Evolutionary conservation across 2,888 invertebrate genomes (phyloP), one percentile per base, ranked within the genome.

Genomic region (Papilio protenor): DNA sequence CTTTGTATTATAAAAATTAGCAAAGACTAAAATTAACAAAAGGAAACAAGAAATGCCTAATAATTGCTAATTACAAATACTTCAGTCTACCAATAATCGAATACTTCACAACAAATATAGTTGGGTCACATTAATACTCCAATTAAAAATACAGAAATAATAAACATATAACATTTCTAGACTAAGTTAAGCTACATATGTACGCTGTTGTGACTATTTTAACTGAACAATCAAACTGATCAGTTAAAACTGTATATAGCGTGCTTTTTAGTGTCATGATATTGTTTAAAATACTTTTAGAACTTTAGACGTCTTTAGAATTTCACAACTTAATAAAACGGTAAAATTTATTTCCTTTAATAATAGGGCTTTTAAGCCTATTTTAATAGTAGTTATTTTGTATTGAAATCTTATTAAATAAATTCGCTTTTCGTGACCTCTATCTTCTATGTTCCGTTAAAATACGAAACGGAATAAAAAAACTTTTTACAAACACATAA

Each of bases 181-280:
- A 76, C 5, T 72, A 81, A 59, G 78, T 66, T 76, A 71, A 40
- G 40, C 40, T 4, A 8, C 0, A 8, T 40, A 40, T 5, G 8
- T 40, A 40, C 40, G 8, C 40, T 40, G 40, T 40, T 40, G 8
- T 40, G 40, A 40, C 8, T 8, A 40, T 40, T 33, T 40, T 40
- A 40, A 40, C 40, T 40, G 40, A 40, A 40, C 40, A 27, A 27
- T 33, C 33, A 40, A 40, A 40, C 40, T 40, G 8, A 8, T 40
- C 40, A 40, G 40, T 40, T 8, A 6, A 40, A 40, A 40, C 40
- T 40, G 40, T 5, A 40, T 33, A 33, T 40, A 40, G 40, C 40
- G 8, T 40, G 40, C 40, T 40, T 40, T 40, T 40, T 40, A 40
- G 81, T 84, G 84, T 84, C 84, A 84, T 84, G 83, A 79, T 71